Evolutionary conservation across 2,113 vertebrate species (phyloP), one percentile per base, ranked within the genome.

Genomic region (Eptesicus fuscus): DNA sequence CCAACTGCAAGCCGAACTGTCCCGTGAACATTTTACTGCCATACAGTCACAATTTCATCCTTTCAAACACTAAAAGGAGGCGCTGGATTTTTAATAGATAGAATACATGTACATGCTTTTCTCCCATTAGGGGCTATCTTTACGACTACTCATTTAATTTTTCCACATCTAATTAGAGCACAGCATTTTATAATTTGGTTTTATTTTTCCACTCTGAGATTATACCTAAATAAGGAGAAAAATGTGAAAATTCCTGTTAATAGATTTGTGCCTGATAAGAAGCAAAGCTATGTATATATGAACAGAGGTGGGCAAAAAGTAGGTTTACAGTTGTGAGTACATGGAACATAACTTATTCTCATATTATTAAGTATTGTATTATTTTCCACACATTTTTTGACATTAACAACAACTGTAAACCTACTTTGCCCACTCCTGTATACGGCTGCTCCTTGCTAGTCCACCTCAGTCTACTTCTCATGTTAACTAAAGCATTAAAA

Each of bases 201-300:
- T 85, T 94, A 47, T 91, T 94, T 95, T 85, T 91, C 67, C 13
- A 69, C 71, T 76, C 22, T 79, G 32, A 92, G 37, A 30, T 37
- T 93, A 42, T 78, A 90, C 47, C 44, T 87, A 76, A 25, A 12
- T 73, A 13, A 35, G 9, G 22, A 12, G 70, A 32, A 79, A 76
- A 83, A 65, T 63, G 35, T 77, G 40, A 80, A 65, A 44, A 73
- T 40, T 82, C 18, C 82, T 87, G 16, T 51, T 67, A 85, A 0
- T 37, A 59, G 28, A 86, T 73, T 61, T 49, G n/a, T 69, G 9
- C 51, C 69, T 78, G 44, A 3, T 73, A 59, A 85, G 73, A 59
- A 90, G 18, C 61, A 59, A 80, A 63, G 47, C 23, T 70, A 4
- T 40, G 13, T 49, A 18, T n/a, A n/a, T 25, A 40, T 25, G 37